Conservation (phyloP, 2,888 invertebrate species). For the Perizoma flavofasciatum region DNA sequence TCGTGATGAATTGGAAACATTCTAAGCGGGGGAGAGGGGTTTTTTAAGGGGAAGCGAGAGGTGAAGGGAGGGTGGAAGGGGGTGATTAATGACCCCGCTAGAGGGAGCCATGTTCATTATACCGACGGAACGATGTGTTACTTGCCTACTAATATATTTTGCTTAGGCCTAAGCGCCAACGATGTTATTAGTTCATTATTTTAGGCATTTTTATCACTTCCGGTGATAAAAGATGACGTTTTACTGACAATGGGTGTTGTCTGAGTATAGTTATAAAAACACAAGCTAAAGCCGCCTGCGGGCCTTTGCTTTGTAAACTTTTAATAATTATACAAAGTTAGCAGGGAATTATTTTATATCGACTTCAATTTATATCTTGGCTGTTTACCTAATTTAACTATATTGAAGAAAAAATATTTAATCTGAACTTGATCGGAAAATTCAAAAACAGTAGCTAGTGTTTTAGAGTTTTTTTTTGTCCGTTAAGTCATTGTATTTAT, state of each 20-base stretch:
- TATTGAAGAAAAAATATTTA: too few species aligned
- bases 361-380: too few species aligned
- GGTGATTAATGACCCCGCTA: constrained; percentile 76
- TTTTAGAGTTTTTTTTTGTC: too few species aligned
- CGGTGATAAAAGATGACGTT: constrained; percentile 70
- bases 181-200: constrained; percentile 78
- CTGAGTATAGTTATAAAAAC: constrained; percentile 42
- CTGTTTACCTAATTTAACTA: too few species aligned
- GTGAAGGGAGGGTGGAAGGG: constrained; percentile 64
- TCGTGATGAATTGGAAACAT: constrained; percentile 83
- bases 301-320: too few species aligned
- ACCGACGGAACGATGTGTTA: constrained; percentile 80
- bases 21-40: constrained; percentile 72
- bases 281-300: too few species aligned
- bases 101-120: constrained; percentile 84
- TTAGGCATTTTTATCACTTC: constrained; percentile 77
- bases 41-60: constrained; percentile 66
- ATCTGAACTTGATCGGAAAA: too few species aligned
- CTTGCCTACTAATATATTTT: constrained; percentile 79
- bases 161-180: constrained; percentile 63
- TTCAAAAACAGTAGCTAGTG: too few species aligned
- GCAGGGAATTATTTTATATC: too few species aligned
- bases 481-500: too few species aligned
- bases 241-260: constrained; percentile 58
- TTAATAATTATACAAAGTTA: too few species aligned